Evolutionary conservation across 2,797 vertebrate genomes (phyloP).

Genomic region (Lepus oiostolus): DNA sequence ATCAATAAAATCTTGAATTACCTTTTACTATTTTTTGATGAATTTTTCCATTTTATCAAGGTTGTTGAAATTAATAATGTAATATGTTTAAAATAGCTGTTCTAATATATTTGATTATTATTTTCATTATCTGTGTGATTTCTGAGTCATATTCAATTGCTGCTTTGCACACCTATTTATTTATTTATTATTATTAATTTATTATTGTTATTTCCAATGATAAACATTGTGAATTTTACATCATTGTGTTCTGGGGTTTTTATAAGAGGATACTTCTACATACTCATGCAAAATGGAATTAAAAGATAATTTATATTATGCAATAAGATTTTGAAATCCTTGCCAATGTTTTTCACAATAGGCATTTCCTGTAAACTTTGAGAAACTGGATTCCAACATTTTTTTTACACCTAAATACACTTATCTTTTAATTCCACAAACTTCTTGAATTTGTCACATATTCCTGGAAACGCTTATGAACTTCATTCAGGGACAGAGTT

Average conservation of each 20-base stretch:
- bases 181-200: too few relatives aligned
- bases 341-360: too few relatives aligned
- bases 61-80: neutral
- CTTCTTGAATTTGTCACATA: too few relatives aligned
- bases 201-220: neutral
- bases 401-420: too few relatives aligned
- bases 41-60: neutral
- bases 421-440: too few relatives aligned
- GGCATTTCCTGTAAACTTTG: too few relatives aligned
- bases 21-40: too few relatives aligned
- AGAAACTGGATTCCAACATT: too few relatives aligned
- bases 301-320: too few relatives aligned
- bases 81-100: neutral
- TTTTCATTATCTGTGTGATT: neutral
- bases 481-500: neutral
- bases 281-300: too few relatives aligned
- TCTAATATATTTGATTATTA: neutral
- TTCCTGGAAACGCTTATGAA: neutral
- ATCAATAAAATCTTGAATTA: neutral
- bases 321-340: too few relatives aligned
- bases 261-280: too few relatives aligned
- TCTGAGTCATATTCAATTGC: neutral
- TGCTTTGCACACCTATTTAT: neutral
- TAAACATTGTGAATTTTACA: neutral
- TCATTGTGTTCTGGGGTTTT: neutral